These are phyloP conservation scores for Anarrhichthys ocellatus DNA, from an alignment of 2,113 vertebrate species.

Conservation along the genomic window DNA sequence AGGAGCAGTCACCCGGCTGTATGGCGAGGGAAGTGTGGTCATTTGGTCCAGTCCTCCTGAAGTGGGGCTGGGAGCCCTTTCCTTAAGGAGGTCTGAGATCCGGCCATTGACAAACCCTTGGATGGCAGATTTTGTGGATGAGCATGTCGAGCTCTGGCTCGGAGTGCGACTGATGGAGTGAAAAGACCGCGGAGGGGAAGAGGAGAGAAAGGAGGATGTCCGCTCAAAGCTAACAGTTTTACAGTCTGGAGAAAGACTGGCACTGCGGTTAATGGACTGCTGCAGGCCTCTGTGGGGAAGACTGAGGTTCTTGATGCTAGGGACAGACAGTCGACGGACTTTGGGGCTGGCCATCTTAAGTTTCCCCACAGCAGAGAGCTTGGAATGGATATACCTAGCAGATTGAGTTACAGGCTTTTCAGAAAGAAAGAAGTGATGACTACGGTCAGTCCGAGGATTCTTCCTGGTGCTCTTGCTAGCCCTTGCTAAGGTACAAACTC, in stretches of 20 bases:
- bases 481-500: constrained; percentile 89
- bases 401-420: constrained; percentile 72
- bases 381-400: constrained; percentile 84
- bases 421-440: constrained; percentile 52
- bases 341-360: constrained; percentile 91
- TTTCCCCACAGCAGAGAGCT: constrained; percentile 91
- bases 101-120: constrained; percentile 88
- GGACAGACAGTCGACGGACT: constrained; percentile 88
- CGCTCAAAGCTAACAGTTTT: constrained; percentile 86
- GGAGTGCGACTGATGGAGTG: constrained; percentile 90
- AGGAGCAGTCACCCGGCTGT: constrained; percentile 93
- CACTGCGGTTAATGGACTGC: constrained; percentile 88
- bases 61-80: constrained; percentile 69
- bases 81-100: constrained; percentile 90
- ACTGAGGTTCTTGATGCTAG: constrained; percentile 90
- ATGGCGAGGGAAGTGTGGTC: constrained; percentile 89
- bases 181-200: constrained; percentile 87
- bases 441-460: constrained; percentile 79
- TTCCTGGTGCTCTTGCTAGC: constrained; percentile 86
- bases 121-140: constrained; percentile 86
- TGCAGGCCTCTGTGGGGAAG: constrained; percentile 90
- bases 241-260: constrained; percentile 87
- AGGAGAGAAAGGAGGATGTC: constrained; percentile 61
- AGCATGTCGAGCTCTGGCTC: constrained; percentile 80
- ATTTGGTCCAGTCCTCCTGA: constrained; percentile 53